These are phyloP conservation scores for Muscicapa striata DNA, from an alignment of 2,797 vertebrate species.

Conservation along the genomic window DNA sequence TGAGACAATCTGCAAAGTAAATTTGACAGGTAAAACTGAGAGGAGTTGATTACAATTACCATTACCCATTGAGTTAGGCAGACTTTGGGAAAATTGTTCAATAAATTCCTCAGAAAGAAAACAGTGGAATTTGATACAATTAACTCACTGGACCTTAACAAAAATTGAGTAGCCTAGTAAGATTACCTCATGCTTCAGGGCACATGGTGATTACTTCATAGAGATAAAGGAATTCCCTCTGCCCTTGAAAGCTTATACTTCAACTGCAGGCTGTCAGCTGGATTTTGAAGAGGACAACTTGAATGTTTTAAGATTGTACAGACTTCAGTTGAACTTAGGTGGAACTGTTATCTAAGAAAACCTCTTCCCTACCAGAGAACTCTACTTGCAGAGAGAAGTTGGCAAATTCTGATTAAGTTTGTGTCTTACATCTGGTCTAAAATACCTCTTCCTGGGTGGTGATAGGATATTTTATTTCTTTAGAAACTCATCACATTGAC, in stretches of 20 bases:
- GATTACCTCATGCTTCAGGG: not conserved
- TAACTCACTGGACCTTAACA: not conserved
- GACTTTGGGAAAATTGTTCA: not conserved
- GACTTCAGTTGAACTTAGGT: not conserved
- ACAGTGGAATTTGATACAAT: not conserved
- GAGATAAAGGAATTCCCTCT: not conserved
- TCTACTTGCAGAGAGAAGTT: not conserved
- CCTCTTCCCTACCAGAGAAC: not conserved
- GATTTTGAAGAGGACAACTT: constrained; percentile 3
- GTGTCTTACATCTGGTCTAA: not conserved
- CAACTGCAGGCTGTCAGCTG: not conserved
- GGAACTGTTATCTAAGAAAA: not conserved
- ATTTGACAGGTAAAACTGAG: not conserved
- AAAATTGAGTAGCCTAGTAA: not conserved
- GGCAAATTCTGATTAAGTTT: not conserved
- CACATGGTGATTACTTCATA: not conserved
- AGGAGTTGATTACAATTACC: not conserved
- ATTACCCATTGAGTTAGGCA: not conserved
- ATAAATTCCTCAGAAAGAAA: not conserved
- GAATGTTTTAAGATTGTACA: not conserved
- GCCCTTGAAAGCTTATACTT: not conserved
- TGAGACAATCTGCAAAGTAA: not conserved
- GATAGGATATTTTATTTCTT: constrained; percentile 29
- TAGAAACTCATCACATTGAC: not conserved
- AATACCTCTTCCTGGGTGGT: constrained; percentile 9